phyloP scores from a whole-genome alignment of 2,113 vertebrate species.

The Chaenocephalus aceratus region DNA sequence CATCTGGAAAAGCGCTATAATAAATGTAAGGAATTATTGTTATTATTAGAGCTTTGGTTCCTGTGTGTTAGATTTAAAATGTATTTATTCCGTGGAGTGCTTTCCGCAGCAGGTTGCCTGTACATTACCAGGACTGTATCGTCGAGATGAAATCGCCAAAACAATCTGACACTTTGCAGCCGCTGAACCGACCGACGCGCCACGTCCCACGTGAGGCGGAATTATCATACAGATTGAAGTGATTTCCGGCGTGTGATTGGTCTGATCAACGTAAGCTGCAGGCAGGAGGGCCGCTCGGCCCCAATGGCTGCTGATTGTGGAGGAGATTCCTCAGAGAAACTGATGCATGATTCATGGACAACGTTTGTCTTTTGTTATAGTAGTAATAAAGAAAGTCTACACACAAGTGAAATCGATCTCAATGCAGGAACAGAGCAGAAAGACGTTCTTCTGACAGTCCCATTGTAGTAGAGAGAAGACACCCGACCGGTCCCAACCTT shows the following conservation, averaged over 20 bases:
- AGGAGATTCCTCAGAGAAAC: neutral
- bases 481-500: no score
- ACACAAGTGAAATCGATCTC: no score
- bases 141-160: slow-evolving; percentile 42
- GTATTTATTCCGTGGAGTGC: slow-evolving; percentile 8
- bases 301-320: slow-evolving; percentile 64
- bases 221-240: slow-evolving; percentile 72
- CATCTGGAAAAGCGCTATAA: no score
- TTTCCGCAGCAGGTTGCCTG: slow-evolving; percentile 18
- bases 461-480: no score
- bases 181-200: slow-evolving; percentile 31
- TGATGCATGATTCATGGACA: no score
- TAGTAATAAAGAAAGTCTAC: no score
- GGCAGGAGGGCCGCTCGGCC: slow-evolving; percentile 44
- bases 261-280: slow-evolving; percentile 61
- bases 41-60: neutral
- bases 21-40: no score
- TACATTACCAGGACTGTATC: slow-evolving; percentile 21
- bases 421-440: no score
- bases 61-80: slow-evolving; percentile 9
- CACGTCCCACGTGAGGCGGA: slow-evolving; percentile 52
- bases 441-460: no score
- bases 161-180: slow-evolving; percentile 39
- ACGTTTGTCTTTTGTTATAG: no score
- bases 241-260: slow-evolving; percentile 58